A percentile compares a stretch with the other conserved stretches of the same genome.
phyloP scores from a whole-genome alignment of 2,888 invertebrate genomes.

The Chaetoderma sp. region DNA sequence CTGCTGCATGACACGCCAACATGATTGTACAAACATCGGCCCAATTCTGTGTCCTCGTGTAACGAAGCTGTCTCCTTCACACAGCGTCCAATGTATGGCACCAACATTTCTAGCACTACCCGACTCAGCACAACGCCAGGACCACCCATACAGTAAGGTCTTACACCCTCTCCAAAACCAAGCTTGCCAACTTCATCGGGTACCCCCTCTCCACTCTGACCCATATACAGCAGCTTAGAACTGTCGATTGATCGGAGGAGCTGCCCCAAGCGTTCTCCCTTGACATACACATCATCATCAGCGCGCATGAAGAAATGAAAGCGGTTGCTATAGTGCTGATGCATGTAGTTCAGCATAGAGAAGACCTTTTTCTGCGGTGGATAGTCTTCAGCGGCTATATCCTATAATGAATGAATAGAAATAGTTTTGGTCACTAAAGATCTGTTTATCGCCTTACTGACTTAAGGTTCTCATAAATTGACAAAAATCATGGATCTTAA shows the following conservation, averaged over 20 bases:
- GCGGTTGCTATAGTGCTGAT: constrained; percentile 84
- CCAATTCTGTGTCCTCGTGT: constrained; percentile 97
- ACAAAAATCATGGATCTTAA: too few species aligned
- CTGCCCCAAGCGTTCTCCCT: constrained; percentile 82
- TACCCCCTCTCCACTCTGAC: constrained; percentile 71
- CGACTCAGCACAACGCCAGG: constrained; percentile 92
- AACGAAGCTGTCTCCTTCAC: constrained; percentile 90
- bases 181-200: constrained; percentile 85
- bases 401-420: too few species aligned
- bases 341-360: constrained; percentile 89
- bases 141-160: constrained; percentile 99
- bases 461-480: too few species aligned
- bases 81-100: constrained; percentile 91
- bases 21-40: constrained; percentile 91
- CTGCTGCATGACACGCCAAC: constrained; percentile 91
- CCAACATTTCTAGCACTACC: constrained; percentile 80
- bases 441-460: too few species aligned
- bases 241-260: constrained; percentile 89
- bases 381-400: constrained; percentile 93
- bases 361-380: constrained; percentile 99
- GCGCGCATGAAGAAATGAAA: constrained; percentile 97
- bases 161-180: constrained; percentile 77
- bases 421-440: too few species aligned
- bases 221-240: constrained; percentile 84
- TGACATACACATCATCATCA: constrained; percentile 95